Conservation (phyloP, 2,888 invertebrate species). For the Gymnosoma rotundatum region DNA sequence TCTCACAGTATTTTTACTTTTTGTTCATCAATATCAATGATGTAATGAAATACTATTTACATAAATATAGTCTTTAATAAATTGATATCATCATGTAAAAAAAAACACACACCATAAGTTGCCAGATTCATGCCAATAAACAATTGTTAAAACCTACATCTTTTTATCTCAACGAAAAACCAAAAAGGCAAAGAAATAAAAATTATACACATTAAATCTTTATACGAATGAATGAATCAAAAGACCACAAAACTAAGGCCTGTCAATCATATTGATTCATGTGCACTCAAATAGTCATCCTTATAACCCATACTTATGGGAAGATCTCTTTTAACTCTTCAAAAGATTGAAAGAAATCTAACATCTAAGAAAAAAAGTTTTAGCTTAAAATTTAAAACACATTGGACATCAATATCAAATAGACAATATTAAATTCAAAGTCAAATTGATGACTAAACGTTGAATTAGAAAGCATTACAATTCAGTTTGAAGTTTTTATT, state of each 20-base stretch:
- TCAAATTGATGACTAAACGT: conserved; percentile 67
- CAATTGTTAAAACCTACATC: not conserved
- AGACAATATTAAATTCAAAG: conserved; percentile 66
- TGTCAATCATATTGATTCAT: conserved; percentile 68
- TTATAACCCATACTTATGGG: conserved; percentile 21
- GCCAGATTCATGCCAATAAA: conserved; percentile 8
- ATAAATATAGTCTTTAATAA: not conserved
- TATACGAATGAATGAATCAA: conserved; percentile 11
- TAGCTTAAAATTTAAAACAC: not conserved
- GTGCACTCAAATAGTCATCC: conserved; percentile 31
- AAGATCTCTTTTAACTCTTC: conserved; percentile 16
- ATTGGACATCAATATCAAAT: conserved; percentile 60
- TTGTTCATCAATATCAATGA: too few species aligned
- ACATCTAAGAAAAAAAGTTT: not conserved
- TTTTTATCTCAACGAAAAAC: not conserved
- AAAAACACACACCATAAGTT: not conserved
- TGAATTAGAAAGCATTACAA: conserved; percentile 49
- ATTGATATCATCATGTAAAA: not conserved
- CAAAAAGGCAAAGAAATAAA: not conserved
- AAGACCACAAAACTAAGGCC: conserved; percentile 39
- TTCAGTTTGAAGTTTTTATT: conserved; percentile 20
- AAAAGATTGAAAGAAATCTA: conserved; percentile 2
- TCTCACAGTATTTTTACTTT: too few species aligned
- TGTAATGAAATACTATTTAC: not conserved
- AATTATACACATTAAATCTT: conserved; percentile 18